Evolutionary conservation across 2,113 vertebrate species (phyloP).

Genomic region (Astur gentilis): DNA sequence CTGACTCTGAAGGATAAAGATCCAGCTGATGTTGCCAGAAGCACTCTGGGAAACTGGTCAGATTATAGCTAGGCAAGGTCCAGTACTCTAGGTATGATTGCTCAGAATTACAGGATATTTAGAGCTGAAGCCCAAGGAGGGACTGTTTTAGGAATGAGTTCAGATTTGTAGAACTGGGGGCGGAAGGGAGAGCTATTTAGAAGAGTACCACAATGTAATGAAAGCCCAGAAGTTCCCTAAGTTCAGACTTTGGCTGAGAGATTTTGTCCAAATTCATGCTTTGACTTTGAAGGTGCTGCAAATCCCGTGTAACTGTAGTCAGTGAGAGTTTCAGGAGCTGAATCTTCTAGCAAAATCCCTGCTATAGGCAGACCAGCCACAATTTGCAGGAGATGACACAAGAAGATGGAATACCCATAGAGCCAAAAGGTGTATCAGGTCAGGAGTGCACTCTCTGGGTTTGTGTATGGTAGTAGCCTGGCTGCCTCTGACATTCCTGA

Average conservation of each 20-base stretch:
- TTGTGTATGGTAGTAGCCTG: not conserved
- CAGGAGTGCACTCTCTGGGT: not conserved
- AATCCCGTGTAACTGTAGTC: not conserved
- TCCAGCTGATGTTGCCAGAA: not conserved
- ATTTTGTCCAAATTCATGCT: not conserved
- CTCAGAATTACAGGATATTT: not conserved
- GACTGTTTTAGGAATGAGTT: not conserved
- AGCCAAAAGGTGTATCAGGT: not conserved
- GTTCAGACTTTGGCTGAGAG: not conserved
- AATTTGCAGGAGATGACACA: not conserved
- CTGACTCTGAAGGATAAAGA: not conserved
- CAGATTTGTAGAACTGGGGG: not conserved
- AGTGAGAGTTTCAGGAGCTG: not conserved
- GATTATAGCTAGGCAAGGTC: not conserved
- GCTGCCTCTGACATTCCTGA: not conserved
- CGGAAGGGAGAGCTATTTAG: not conserved
- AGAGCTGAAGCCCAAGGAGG: not conserved
- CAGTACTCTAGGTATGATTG: not conserved
- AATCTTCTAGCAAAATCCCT: not conserved
- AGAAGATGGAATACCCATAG: not conserved
- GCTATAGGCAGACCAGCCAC: not conserved
- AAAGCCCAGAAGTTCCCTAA: not conserved
- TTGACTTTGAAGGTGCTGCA: not conserved
- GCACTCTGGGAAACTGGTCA: not conserved
- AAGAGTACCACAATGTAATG: not conserved